Evolutionary conservation across 2,888 invertebrate genomes (phyloP).

Genomic region (Corythucha ciliata): DNA sequence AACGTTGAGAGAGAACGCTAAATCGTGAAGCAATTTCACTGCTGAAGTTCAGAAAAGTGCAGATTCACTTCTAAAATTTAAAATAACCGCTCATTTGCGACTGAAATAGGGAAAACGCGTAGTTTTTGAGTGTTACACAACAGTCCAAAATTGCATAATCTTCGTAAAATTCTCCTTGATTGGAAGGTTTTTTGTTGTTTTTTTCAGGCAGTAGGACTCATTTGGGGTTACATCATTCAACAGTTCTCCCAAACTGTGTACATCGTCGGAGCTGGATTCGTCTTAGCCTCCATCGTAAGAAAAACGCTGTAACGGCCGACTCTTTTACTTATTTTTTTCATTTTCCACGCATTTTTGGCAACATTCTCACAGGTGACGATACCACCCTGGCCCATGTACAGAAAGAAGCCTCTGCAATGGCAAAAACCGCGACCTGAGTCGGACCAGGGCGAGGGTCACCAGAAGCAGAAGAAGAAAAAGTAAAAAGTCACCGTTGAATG

Average conservation of each 20-base stretch:
- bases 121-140: too few species aligned
- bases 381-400: slow-evolving; percentile 95
- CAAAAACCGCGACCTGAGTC: slow-evolving; percentile 58
- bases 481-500: too few species aligned
- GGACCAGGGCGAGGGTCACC: slow-evolving; percentile 34
- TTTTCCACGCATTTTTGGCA: slow-evolving; percentile 17
- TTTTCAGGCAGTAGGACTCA: slow-evolving; percentile 64
- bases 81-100: too few species aligned
- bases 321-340: neutral
- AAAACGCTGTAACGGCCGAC: slow-evolving; percentile 3
- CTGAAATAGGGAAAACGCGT: too few species aligned
- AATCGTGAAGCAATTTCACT: too few species aligned
- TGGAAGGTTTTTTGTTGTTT: too few species aligned
- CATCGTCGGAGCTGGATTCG: slow-evolving; percentile 82
- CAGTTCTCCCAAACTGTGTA: slow-evolving; percentile 94
- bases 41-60: too few species aligned
- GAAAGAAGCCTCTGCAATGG: slow-evolving; percentile 81
- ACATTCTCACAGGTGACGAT: slow-evolving; percentile 59
- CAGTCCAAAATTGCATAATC: too few species aligned
- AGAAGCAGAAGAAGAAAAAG: slow-evolving; percentile 46
- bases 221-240: slow-evolving; percentile 89
- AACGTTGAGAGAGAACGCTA: too few species aligned
- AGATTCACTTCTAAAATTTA: too few species aligned
- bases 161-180: too few species aligned
- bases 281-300: slow-evolving; percentile 71